Conservation (phyloP, 1,140 invertebrate species). For the Tribolium madens region DNA sequence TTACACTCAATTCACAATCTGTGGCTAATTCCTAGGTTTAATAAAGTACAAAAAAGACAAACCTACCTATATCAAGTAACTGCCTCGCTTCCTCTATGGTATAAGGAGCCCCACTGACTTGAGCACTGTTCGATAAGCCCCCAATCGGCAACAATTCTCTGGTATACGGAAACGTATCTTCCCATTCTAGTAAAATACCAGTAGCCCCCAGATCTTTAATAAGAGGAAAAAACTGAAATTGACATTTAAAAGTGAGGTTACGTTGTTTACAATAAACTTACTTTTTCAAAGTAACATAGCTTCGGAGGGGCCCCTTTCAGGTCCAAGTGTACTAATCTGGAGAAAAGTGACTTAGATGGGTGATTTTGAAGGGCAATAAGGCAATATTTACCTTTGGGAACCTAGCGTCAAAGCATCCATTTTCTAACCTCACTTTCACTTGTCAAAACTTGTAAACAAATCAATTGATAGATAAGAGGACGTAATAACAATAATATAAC, state of each 20-base stretch:
- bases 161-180: constrained; percentile 91
- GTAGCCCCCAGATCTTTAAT: constrained; percentile 80
- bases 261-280: constrained; percentile 56
- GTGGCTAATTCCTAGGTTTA: constrained; percentile 52
- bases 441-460: constrained; percentile 9
- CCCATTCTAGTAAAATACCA: constrained; percentile 90
- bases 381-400: constrained; percentile 69
- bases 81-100: constrained; percentile 65
- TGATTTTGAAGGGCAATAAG: neutral
- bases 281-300: constrained; percentile 76
- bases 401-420: constrained; percentile 70
- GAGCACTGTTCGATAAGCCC: constrained; percentile 66
- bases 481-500: no score
- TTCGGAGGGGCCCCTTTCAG: constrained; percentile 82
- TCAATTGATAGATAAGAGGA: no score
- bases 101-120: constrained; percentile 66
- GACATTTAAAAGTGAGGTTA: constrained; percentile 30
- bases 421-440: constrained; percentile 57
- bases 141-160: constrained; percentile 75
- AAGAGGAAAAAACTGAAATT: constrained; percentile 69
- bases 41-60: neutral
- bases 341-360: neutral
- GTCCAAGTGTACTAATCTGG: constrained; percentile 79
- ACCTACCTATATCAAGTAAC: constrained; percentile 63
- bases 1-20: constrained; percentile 66